phyloP scores from a whole-genome alignment of 1,140 invertebrate genomes.

The Apis cerana region DNA sequence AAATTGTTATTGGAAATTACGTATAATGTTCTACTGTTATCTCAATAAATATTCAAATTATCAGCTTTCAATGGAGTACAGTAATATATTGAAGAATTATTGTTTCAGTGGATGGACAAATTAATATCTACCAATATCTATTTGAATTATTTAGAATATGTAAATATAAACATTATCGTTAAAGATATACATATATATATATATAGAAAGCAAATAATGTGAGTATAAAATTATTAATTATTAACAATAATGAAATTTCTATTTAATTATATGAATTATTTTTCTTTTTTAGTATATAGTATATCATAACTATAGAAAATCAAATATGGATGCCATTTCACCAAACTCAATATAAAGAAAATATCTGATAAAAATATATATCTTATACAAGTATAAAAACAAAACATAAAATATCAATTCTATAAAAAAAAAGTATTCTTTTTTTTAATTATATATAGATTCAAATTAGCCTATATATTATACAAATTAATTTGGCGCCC shows the following conservation, averaged over 20 bases:
- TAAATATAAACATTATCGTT: constrained; percentile 3
- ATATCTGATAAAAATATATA: background rate
- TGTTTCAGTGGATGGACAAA: constrained; percentile 12
- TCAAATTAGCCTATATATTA: background rate
- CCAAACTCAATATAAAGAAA: background rate
- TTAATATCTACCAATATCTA: background rate
- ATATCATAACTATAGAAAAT: background rate
- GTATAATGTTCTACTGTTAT: constrained; percentile 15
- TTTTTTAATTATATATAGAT: no score
- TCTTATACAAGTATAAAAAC: background rate
- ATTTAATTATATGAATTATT: background rate
- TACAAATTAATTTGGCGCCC: background rate
- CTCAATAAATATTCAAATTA: constrained; percentile 24
- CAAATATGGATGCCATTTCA: background rate
- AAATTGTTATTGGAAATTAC: constrained; percentile 27
- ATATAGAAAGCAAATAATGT: background rate
- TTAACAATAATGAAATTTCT: background rate
- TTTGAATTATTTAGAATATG: background rate
- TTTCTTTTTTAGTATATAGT: background rate
- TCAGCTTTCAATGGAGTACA: background rate
- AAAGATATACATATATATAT: background rate
- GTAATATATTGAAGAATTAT: constrained; percentile 25
- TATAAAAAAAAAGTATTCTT: background rate
- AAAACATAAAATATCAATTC: background rate
- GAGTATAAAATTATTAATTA: background rate